Base-by-base conservation (phyloP, 2,888 invertebrate genomes). In the Mythimna loreyi region DNA sequence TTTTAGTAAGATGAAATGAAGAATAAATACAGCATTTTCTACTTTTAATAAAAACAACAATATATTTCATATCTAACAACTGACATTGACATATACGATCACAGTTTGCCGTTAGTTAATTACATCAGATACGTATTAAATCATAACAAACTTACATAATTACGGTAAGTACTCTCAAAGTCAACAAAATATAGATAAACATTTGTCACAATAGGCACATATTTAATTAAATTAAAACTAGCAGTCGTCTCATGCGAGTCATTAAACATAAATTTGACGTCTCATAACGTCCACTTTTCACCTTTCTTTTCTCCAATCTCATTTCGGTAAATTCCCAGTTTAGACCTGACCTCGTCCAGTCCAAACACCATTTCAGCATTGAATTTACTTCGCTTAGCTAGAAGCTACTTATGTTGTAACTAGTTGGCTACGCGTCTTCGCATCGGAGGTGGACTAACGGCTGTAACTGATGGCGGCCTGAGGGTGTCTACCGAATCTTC, bases 391-490 rank as follows among this genome's bases (percentile, higher is more conserved):
- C 55, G 56, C 59, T 67, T 77, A 53, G 56, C 67, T 78, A 55
- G 49, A 72, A 70, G 82, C 69, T 68, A 56, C 40, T 21, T 19
- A 2, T 53, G n/a, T 33, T 67, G 64, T 71, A 88, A 59, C 88
- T 85, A 76, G 36, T 90, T 87, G 33, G 87, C 84, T 13, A 90
- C 84, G 3, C 87, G 86, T 75, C 90, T 87, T 9, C 92, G 87
- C 40, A 85, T 72, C 2, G 92, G 93, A 23, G 94, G 94, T 3
- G 94, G 94, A 65, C 93, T 94, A 6, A 90, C 89, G 0, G 87
- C 76, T 1, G 88, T 81, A 0, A 87, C 82, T 0, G 83, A 70
- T 7, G 94, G 94, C 16, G 94, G 94, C 69, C 82, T 86, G 0
- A 94, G 83, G 36, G 85, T 83, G n/a, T 82, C 85, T 0, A 78